These are phyloP conservation scores for Trichoplusia ni DNA, from an alignment of 1,140 invertebrate genomes.

Conservation along the genomic window DNA sequence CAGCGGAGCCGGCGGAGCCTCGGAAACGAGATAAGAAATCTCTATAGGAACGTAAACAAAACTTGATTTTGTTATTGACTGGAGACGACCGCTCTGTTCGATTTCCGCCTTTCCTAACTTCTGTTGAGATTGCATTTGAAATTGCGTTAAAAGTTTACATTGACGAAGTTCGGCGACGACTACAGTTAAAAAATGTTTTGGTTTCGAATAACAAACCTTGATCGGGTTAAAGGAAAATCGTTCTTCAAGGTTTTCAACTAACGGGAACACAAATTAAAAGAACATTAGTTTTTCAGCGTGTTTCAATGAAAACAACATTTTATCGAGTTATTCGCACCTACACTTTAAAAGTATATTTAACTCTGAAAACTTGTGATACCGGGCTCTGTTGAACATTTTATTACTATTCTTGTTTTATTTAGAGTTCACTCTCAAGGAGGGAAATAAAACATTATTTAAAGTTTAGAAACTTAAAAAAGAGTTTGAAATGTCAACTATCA, in stretches of 20 bases:
- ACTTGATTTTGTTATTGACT: slow-evolving; percentile 60
- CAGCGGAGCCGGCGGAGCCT: slow-evolving; percentile 38
- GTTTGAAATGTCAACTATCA: slow-evolving; percentile 40
- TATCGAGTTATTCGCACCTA: slow-evolving; percentile 10
- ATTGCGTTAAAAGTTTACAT: slow-evolving; percentile 67
- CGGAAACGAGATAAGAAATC: slow-evolving; percentile 61
- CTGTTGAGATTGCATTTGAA: slow-evolving; percentile 59
- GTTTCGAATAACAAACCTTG: slow-evolving; percentile 43
- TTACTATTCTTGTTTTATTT: neutral
- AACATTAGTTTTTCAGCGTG: slow-evolving; percentile 1
- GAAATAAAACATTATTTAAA: slow-evolving; percentile 1
- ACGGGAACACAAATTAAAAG: slow-evolving; percentile 16
- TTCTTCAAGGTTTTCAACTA: slow-evolving; percentile 24
- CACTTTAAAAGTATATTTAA: slow-evolving; percentile 1
- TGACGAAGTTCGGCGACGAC: slow-evolving; percentile 45
- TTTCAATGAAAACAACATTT: neutral
- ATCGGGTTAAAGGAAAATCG: slow-evolving; percentile 36
- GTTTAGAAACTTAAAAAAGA: slow-evolving; percentile 17
- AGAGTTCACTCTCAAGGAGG: neutral
- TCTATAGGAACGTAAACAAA: slow-evolving; percentile 66
- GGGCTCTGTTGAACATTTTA: slow-evolving; percentile 2
- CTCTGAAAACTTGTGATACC: neutral
- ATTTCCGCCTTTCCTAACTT: slow-evolving; percentile 54
- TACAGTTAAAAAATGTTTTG: slow-evolving; percentile 51
- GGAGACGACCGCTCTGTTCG: slow-evolving; percentile 46